Conservation (phyloP, 2,888 invertebrate genomes). For the Drosophila nr. fundita region DNA sequence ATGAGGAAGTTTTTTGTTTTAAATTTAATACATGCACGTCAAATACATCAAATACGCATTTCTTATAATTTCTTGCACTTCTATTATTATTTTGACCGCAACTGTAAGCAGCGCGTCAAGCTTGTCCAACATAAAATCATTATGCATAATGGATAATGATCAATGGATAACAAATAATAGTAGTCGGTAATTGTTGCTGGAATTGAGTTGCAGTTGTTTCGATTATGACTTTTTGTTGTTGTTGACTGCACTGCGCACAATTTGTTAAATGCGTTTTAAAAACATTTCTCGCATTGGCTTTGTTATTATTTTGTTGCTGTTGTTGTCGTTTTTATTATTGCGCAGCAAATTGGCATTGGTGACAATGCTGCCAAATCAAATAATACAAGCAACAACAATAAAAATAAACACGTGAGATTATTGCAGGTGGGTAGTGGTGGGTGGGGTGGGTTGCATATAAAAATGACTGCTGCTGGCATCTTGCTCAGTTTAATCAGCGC, state of each 20-base stretch:
- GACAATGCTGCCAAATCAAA: conserved; percentile 56
- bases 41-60: background rate
- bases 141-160: background rate
- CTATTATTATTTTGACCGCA: background rate
- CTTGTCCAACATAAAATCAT: background rate
- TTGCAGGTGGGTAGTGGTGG: background rate
- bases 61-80: background rate
- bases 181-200: background rate
- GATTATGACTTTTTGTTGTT: conserved; percentile 6
- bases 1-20: background rate
- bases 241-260: conserved; percentile 28
- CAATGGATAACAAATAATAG: background rate
- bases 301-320: conserved; percentile 8
- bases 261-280: conserved; percentile 53
- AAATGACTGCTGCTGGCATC: conserved; percentile 8
- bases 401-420: conserved; percentile 25
- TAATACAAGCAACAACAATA: conserved; percentile 28
- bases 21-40: background rate
- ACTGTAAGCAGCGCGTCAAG: background rate
- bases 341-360: conserved; percentile 46
- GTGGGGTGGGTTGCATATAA: too few species aligned
- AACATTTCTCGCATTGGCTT: conserved; percentile 11
- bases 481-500: conserved; percentile 22
- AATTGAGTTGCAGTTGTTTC: background rate
- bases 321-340: conserved; percentile 44